Conservation (phyloP, 1,140 invertebrate species). For the Polypedilum vanderplanki region DNA sequence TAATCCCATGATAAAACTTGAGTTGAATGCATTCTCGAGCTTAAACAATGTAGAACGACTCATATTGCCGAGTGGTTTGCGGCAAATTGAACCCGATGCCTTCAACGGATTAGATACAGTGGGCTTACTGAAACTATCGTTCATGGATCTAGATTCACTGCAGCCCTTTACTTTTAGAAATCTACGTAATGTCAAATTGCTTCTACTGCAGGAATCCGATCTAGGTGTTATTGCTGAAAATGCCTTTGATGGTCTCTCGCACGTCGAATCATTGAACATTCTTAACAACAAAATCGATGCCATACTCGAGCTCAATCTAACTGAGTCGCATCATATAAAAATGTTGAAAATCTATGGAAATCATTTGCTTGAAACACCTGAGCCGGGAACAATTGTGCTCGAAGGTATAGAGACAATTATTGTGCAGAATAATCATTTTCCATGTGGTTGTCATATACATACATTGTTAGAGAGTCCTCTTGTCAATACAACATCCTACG, state of each 20-base stretch:
- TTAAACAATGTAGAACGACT: slow-evolving; percentile 68
- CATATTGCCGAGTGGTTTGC: slow-evolving; percentile 68
- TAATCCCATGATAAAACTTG: slow-evolving; percentile 66
- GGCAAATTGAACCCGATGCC: slow-evolving; percentile 64
- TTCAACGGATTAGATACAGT: slow-evolving; percentile 73
- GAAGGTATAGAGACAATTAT: slow-evolving; percentile 59
- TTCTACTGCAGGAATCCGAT: slow-evolving; percentile 72
- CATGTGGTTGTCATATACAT: slow-evolving; percentile 73
- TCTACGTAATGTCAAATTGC: slow-evolving; percentile 60
- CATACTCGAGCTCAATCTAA: slow-evolving; percentile 62
- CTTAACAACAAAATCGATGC: slow-evolving; percentile 77
- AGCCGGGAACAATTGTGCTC: slow-evolving; percentile 55
- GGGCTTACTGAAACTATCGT: slow-evolving; percentile 65
- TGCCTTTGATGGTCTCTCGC: slow-evolving; percentile 62
- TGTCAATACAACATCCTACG: slow-evolving; percentile 52
- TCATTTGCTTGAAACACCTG: slow-evolving; percentile 67
- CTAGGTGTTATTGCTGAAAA: slow-evolving; percentile 62
- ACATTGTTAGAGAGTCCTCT: slow-evolving; percentile 65
- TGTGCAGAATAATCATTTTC: slow-evolving; percentile 69
- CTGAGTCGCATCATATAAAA: slow-evolving; percentile 58
- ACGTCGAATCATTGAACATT: slow-evolving; percentile 62
- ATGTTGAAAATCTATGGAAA: slow-evolving; percentile 67
- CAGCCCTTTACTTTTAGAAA: slow-evolving; percentile 66
- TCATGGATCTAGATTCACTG: slow-evolving; percentile 68
- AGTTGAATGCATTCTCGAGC: slow-evolving; percentile 70